Evolutionary conservation across 2,113 vertebrate species (phyloP).

Genomic region (Rhombomys opimus): DNA sequence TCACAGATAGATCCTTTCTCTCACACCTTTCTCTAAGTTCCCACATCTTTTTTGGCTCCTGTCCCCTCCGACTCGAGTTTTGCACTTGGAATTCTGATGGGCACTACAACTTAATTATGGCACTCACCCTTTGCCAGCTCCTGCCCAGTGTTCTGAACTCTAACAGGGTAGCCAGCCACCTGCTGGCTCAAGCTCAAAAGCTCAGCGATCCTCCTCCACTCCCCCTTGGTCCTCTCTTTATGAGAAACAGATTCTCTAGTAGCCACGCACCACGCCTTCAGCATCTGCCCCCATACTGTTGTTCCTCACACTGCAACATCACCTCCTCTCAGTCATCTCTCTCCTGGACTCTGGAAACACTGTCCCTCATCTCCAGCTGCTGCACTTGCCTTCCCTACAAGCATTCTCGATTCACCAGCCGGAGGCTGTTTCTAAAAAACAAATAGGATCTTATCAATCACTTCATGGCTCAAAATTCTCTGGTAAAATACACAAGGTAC

Average conservation of each 20-base stretch:
- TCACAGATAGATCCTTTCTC: not conserved
- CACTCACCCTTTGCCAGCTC: not conserved
- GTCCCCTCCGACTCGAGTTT: not conserved
- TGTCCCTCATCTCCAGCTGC: not conserved
- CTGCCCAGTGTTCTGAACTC: no score
- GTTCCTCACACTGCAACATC: no score
- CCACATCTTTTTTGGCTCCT: not conserved
- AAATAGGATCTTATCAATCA: not conserved
- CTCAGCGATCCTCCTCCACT: rapidly evolving
- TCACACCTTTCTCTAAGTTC: not conserved
- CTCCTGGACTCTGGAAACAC: not conserved
- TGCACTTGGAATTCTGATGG: not conserved
- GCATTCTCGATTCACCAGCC: not conserved
- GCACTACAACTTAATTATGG: not conserved
- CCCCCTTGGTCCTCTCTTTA: not conserved
- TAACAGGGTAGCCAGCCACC: not conserved
- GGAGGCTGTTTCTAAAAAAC: not conserved
- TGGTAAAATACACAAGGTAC: not conserved
- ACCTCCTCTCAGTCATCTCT: rapidly evolving
- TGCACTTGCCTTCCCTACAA: not conserved
- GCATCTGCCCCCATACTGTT: not conserved
- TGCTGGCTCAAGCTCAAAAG: not conserved
- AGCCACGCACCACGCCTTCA: rapidly evolving
- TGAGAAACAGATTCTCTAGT: not conserved
- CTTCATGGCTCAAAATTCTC: not conserved